These are phyloP conservation scores for Circaetus gallicus DNA, from an alignment of 2,113 vertebrate species.

Conservation along the genomic window DNA sequence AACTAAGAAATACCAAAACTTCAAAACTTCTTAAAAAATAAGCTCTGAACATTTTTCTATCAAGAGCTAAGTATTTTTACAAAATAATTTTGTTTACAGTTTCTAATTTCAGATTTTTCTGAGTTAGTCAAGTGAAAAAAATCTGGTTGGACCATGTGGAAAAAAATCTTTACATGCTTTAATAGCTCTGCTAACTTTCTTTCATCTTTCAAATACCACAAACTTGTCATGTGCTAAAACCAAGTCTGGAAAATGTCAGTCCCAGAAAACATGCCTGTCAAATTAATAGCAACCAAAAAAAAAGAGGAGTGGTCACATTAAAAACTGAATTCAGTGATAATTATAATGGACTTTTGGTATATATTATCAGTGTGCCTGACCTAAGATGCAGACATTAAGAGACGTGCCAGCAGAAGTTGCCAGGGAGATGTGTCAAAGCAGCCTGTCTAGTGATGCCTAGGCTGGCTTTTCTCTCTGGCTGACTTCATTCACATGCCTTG, in stretches of 20 bases:
- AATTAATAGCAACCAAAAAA: not conserved
- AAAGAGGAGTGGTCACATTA: not conserved
- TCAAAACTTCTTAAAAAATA: not conserved
- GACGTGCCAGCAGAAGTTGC: not conserved
- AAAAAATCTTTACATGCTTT: slow-evolving; percentile 16
- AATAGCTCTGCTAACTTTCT: not conserved
- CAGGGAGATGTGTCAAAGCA: not conserved
- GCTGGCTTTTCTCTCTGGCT: not conserved
- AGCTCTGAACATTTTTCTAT: not conserved
- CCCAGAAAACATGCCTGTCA: not conserved
- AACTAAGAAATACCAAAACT: not conserved
- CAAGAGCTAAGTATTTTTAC: not conserved
- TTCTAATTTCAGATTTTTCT: slow-evolving; percentile 1
- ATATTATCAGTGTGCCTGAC: not conserved
- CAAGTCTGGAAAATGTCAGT: slow-evolving; percentile 13
- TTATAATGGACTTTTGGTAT: not conserved
- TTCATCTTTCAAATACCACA: not conserved
- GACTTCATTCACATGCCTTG: slow-evolving; percentile 3
- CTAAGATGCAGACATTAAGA: not conserved
- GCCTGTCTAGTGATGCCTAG: not conserved
- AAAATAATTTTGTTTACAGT: not conserved
- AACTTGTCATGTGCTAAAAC: not conserved
- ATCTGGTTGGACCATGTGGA: not conserved
- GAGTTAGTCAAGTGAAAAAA: not conserved
- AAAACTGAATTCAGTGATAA: not conserved